phyloP scores from a whole-genome alignment of 1,140 invertebrate genomes.

The Episyrphus balteatus region DNA sequence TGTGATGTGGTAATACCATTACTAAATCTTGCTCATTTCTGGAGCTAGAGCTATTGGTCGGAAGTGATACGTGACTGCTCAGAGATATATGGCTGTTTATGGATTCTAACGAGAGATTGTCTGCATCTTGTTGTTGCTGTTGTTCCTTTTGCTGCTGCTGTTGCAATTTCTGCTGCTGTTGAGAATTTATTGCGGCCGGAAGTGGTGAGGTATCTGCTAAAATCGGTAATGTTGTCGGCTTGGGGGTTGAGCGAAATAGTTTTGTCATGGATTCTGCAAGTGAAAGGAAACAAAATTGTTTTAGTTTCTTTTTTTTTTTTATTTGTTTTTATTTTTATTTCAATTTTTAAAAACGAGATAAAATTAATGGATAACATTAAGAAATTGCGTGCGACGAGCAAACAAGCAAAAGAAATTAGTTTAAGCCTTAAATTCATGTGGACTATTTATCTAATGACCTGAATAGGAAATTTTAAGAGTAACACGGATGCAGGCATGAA shows the following conservation, averaged over 20 bases:
- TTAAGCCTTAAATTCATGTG: too few species aligned
- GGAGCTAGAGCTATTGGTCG: background rate
- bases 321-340: too few species aligned
- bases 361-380: background rate
- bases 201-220: background rate
- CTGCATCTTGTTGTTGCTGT: background rate
- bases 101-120: constrained; percentile 2
- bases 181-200: too few species aligned
- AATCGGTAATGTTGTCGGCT: background rate
- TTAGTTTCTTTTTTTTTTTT: background rate
- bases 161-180: background rate
- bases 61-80: constrained; percentile 2
- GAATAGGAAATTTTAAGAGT: too few species aligned
- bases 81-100: constrained; percentile 2
- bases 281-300: background rate
- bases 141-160: background rate
- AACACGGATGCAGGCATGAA: too few species aligned
- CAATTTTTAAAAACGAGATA: background rate
- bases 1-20: background rate
- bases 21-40: background rate
- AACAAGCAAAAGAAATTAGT: too few species aligned
- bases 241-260: background rate
- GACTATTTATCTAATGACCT: too few species aligned
- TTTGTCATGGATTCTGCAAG: background rate
- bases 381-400: too few species aligned